A percentile compares a stretch with the other conserved stretches of the same genome.
These are phyloP conservation scores for Pentalonia nigronervosa DNA, from an alignment of 1,140 invertebrate species.

Conservation along the genomic window DNA sequence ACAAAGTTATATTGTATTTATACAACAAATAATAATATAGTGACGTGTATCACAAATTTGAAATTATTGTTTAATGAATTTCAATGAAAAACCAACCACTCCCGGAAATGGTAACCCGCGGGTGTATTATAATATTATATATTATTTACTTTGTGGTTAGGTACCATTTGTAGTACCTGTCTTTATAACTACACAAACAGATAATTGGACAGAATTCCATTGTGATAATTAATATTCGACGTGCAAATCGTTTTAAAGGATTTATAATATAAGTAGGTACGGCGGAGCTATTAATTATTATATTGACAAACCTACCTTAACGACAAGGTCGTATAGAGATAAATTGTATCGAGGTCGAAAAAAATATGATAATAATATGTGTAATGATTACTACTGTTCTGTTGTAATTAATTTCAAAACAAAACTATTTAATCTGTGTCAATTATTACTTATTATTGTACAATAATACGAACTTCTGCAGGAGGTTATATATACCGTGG, in stretches of 20 bases:
- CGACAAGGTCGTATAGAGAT: slow-evolving; percentile 26
- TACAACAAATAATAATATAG: neutral
- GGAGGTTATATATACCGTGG: neutral
- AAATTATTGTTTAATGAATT: neutral
- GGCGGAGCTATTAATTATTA: slow-evolving; percentile 10
- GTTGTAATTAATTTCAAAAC: slow-evolving; percentile 37
- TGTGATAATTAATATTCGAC: neutral
- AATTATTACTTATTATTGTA: neutral
- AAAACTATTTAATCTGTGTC: neutral
- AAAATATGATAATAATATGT: neutral
- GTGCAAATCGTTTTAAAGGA: neutral
- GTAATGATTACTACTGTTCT: neutral
- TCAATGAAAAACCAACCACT: neutral
- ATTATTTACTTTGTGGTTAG: neutral
- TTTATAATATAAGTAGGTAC: neutral
- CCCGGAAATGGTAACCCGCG: neutral
- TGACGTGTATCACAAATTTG: neutral
- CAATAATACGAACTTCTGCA: neutral
- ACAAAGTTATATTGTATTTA: neutral
- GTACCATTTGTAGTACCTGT: neutral
- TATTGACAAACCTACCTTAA: slow-evolving; percentile 36
- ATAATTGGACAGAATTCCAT: slow-evolving; percentile 3
- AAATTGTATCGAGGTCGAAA: slow-evolving; percentile 50
- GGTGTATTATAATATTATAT: neutral
- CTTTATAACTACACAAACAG: neutral